These are phyloP conservation scores for Apoda limacodes DNA, from an alignment of 2,888 invertebrate species.

Conservation along the genomic window DNA sequence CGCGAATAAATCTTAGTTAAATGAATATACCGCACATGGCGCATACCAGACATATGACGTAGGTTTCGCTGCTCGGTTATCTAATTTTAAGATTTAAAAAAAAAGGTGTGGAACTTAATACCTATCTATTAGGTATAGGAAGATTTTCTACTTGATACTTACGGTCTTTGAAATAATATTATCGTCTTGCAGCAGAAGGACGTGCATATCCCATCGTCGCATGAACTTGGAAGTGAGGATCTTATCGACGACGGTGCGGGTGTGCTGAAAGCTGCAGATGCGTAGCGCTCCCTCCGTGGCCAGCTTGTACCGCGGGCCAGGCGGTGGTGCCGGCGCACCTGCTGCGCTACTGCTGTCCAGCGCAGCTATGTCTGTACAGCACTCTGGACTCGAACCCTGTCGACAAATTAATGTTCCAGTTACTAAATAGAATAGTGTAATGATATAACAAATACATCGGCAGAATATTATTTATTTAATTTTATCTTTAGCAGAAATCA, in stretches of 20 bases:
- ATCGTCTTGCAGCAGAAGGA: constrained; percentile 74
- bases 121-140: background rate
- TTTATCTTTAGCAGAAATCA: constrained; percentile 3
- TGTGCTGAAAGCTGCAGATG: constrained; percentile 82
- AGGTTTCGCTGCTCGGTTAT: too few relatives aligned
- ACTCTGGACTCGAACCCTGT: constrained; percentile 68
- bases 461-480: constrained; percentile 8
- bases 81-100: too few relatives aligned
- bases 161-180: constrained; percentile 81
- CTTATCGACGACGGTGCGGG: constrained; percentile 82
- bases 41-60: too few relatives aligned
- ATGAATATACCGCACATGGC: too few relatives aligned
- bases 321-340: constrained; percentile 49
- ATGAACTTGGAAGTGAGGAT: constrained; percentile 82
- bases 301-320: constrained; percentile 75
- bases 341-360: constrained; percentile 42
- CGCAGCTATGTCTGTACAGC: constrained; percentile 54
- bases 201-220: constrained; percentile 82
- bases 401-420: constrained; percentile 16
- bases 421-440: constrained; percentile 5
- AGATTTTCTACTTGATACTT: constrained; percentile 31
- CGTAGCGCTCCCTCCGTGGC: constrained; percentile 79
- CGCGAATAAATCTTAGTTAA: too few relatives aligned
- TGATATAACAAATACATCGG: constrained; percentile 3
- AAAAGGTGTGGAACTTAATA: too few relatives aligned